Conservation (phyloP, 2,888 invertebrate genomes). For the Troides aeacus region DNA sequence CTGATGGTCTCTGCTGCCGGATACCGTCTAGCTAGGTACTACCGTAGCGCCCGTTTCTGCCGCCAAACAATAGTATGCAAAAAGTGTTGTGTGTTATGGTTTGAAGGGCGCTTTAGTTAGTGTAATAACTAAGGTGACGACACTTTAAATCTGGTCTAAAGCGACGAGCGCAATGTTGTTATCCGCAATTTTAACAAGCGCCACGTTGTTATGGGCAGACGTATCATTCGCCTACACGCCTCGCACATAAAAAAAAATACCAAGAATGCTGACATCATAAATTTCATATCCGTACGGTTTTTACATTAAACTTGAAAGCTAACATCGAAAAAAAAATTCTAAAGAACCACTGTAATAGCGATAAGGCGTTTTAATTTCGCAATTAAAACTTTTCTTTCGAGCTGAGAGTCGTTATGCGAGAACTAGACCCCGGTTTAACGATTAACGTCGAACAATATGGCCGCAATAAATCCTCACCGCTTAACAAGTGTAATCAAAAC, state of each 20-base stretch:
- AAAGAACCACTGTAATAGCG: constrained; percentile 14
- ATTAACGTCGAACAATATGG: constrained; percentile 30
- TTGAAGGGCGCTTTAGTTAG: too few species aligned
- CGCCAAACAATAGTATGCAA: too few species aligned
- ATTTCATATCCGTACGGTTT: neutral
- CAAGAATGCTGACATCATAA: neutral
- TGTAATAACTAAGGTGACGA: too few species aligned
- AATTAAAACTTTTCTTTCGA: constrained; percentile 27
- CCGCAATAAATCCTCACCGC: constrained; percentile 28
- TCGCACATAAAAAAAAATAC: neutral
- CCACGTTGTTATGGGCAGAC: too few species aligned
- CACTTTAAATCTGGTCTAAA: too few species aligned
- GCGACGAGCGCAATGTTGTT: too few species aligned
- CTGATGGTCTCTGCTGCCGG: too few species aligned
- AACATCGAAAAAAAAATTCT: neutral
- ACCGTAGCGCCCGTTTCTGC: too few species aligned
- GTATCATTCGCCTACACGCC: too few species aligned
- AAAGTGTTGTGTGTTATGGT: too few species aligned
- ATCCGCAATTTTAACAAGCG: too few species aligned
- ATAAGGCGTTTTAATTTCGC: constrained; percentile 26
- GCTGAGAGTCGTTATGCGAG: constrained; percentile 22
- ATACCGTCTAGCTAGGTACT: too few species aligned
- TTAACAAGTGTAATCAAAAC: constrained; percentile 31
- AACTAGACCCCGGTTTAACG: constrained; percentile 26
- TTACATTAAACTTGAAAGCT: neutral